Base-by-base conservation (phyloP, 2,113 vertebrate genomes). In the Sakesphorus luctuosus region DNA sequence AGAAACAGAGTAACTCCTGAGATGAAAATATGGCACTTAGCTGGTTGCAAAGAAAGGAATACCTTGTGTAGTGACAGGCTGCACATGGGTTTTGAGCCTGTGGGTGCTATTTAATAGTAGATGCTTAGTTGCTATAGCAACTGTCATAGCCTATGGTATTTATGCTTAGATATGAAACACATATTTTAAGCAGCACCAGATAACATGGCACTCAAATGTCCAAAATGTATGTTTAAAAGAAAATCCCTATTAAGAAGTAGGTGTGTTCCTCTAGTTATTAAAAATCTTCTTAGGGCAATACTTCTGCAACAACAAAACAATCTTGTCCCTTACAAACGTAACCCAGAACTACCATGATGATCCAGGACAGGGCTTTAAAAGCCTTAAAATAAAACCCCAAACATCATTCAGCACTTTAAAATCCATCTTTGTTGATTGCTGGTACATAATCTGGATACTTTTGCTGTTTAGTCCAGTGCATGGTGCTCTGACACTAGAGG, bases 61-160 rank as follows among this genome's bases (percentile, higher is more conserved):
- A 94, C 85, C 90, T 89, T 68, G 68, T 62, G 47, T 75, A 89
- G 68, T 84, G 92, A 89, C 86, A 93, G 80, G 76, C 69, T 95
- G 83, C 92, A 95, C 76, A 86, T 87, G 92, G n/a, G 67, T 95
- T 94, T 90, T 78, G 75, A 94, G 93, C 88, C 78, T 88, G 85
- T 76, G 83, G 79, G 56, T 92, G 73, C 88, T 96, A 82, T 93
- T 94, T 94, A 94, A 96, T 86, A 95, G 96, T 96, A 95, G 92
- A 97, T 94, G 93, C 92, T 95, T 76, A 75, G 96, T 97, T 96
- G 83, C 96, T 94, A 95, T 96, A 96, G 96, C 76, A 96, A 97
- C 96, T 94, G 94, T 92, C 92, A 78, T 94, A 93, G 61, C 83
- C 88, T 72, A 49, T 73, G 65, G 83, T 94, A 87, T 96, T 97